These are phyloP conservation scores for Deilephila porcellus DNA, from an alignment of 2,888 invertebrate genomes.

Conservation along the genomic window DNA sequence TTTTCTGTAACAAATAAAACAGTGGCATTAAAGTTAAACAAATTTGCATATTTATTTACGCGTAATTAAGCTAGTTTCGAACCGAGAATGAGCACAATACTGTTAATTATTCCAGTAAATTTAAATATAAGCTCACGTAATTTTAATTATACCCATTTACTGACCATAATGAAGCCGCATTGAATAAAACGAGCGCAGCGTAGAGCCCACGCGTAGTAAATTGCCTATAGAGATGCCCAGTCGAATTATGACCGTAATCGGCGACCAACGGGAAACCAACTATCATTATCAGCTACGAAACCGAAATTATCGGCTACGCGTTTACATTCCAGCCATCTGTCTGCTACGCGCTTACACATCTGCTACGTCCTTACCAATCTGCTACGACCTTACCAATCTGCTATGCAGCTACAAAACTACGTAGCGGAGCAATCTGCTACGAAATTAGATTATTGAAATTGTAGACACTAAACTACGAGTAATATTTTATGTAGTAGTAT, in stretches of 20 bases:
- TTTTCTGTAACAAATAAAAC: constrained; percentile 11
- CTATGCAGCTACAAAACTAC: neutral
- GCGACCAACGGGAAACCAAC: neutral
- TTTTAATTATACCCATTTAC: constrained; percentile 26
- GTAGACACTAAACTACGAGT: neutral
- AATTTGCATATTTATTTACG: constrained; percentile 26
- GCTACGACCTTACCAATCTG: neutral
- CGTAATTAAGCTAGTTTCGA: constrained; percentile 25
- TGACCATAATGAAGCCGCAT: constrained; percentile 17
- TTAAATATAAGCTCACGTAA: constrained; percentile 27
- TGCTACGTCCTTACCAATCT: neutral
- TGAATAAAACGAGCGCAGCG: constrained; percentile 23
- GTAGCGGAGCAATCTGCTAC: neutral
- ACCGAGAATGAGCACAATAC: constrained; percentile 23
- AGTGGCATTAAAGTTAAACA: constrained; percentile 9
- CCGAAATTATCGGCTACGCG: neutral
- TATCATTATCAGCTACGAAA: constrained; percentile 13
- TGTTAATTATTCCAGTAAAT: constrained; percentile 26
- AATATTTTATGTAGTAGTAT: neutral
- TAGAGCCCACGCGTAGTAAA: constrained; percentile 9
- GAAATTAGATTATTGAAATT: neutral
- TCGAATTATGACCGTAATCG: neutral
- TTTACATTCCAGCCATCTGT: neutral
- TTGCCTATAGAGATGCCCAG: constrained; percentile 21
- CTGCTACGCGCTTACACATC: neutral